Base-by-base conservation (phyloP, 2,113 vertebrate species). In the Microtus pennsylvanicus region DNA sequence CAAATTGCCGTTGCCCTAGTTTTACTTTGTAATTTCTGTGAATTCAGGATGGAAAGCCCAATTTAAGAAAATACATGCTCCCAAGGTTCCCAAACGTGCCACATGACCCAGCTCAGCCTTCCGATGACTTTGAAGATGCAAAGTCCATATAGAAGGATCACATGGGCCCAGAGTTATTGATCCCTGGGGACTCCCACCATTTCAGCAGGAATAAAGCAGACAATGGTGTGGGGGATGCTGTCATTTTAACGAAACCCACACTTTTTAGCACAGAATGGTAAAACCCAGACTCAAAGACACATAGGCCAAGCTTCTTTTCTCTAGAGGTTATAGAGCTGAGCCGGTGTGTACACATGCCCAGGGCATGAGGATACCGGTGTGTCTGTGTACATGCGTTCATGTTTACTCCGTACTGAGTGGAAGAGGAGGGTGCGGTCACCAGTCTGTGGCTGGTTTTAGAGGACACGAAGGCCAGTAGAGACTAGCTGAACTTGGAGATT, bases 11-110 rank as follows among this genome's bases (percentile, higher is more conserved):
- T 47, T 47, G 93, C 61, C 94, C 33, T 93, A 78, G 33, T 80
- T 97, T 80, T 52, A 11, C 11, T n/a, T 58, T 80, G 96, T 97
- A 81, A 87, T 96, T 45, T 95, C 96, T 96, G 92, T 80, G 74
- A 89, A 22, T 74, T 75, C 45, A 26, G 61, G 85, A 93, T 33
- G 63, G 88, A 94, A 90, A 91, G 63, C 80, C 87, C 8, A 63
- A 24, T 19, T 33, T 47, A 65, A 85, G 89, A 95, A 86, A 94
- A 96, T 4, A 21, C n/a, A 7, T 69, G 90, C 33, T 93, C 95
- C 87, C 55, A 92, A 97, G 97, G 78, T 21, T 96, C 58, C 63
- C 72, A 26, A 75, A 55, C 89, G 26, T 82, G 95, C 28, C 26
- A 47, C 91, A 95, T 38, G 92, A 52, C 92, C 96, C 55, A 45